Conservation (phyloP, 2,888 invertebrate genomes). For the Leptura quadrifasciata region DNA sequence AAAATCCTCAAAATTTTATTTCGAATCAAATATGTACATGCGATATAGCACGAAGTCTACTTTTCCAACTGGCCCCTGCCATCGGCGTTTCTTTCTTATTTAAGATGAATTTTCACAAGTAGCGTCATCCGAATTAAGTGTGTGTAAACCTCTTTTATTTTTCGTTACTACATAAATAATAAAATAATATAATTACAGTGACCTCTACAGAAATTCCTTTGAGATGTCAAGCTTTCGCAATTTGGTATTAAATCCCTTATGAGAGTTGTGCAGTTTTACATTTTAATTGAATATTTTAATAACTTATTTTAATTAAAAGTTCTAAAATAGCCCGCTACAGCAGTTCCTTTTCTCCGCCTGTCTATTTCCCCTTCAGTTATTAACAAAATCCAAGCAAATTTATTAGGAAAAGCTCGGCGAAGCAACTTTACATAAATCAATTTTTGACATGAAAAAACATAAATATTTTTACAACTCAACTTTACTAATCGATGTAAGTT, state of each 20-base stretch:
- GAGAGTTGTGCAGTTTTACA: conserved; percentile 21
- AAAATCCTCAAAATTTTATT: no score
- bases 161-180: neutral
- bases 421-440: neutral
- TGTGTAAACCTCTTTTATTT: no score
- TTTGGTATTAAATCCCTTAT: neutral
- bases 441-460: neutral
- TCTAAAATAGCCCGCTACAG: conserved; percentile 13
- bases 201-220: neutral
- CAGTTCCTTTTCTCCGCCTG: neutral
- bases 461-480: neutral
- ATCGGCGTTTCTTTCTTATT: no score
- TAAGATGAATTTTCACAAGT: no score
- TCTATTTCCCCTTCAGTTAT: conserved; percentile 4
- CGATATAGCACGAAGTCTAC: no score
- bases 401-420: neutral
- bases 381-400: conserved; percentile 1
- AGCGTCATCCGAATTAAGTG: no score
- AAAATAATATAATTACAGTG: neutral
- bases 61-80: no score
- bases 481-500: no score
- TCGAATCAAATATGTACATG: no score
- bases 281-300: conserved; percentile 21
- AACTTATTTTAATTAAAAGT: conserved; percentile 55
- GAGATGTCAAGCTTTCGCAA: neutral